Evolutionary conservation across 2,113 vertebrate genomes (phyloP).

Genomic region (Sinocyclocheilus rhinocerous): DNA sequence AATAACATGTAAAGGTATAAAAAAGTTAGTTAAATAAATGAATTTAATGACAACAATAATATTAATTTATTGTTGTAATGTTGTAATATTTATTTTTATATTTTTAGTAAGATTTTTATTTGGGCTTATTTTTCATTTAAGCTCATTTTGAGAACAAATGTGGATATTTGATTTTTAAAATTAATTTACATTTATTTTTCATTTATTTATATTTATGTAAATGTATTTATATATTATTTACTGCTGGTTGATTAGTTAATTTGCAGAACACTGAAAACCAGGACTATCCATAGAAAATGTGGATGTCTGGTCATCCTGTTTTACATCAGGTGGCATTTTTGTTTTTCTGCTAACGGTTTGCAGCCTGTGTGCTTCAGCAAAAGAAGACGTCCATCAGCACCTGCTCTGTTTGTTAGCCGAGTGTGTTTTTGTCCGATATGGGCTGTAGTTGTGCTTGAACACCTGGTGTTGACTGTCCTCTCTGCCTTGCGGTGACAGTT

Average conservation of each 20-base stretch:
- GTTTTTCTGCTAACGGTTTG: background rate
- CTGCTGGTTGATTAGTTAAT: background rate
- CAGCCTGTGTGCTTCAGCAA: background rate
- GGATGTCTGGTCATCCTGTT: background rate
- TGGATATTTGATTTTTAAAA: background rate
- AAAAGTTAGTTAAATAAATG: no score
- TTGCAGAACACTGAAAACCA: background rate
- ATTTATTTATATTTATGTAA: background rate
- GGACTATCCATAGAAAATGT: background rate
- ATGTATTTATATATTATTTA: background rate
- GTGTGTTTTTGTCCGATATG: background rate
- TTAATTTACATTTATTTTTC: background rate
- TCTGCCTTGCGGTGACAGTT: background rate
- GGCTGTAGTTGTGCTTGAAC: background rate
- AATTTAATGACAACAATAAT: no score
- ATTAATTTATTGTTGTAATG: no score
- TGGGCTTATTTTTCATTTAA: background rate
- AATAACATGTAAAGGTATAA: no score
- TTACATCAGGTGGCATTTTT: background rate
- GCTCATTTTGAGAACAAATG: background rate
- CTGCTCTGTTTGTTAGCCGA: slow-evolving; percentile 12
- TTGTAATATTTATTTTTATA: background rate
- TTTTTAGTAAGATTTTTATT: background rate
- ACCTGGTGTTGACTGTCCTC: slow-evolving; percentile 22
- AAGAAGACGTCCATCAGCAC: background rate